Base-by-base conservation (phyloP, 1,140 invertebrate species). In the Drosophila lowei region DNA sequence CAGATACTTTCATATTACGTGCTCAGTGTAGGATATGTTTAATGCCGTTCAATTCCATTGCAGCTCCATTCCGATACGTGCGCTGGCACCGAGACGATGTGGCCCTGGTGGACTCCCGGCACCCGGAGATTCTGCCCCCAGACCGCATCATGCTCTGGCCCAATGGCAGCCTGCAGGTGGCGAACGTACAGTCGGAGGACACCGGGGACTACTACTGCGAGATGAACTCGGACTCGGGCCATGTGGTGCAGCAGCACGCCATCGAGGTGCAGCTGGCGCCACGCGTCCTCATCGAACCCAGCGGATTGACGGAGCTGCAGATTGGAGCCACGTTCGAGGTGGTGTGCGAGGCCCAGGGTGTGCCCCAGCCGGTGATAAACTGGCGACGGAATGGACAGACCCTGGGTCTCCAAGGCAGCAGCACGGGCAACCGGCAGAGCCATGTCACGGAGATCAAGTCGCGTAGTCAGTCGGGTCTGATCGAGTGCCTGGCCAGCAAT, bases 261-360 rank as follows among this genome's bases (percentile, higher is more conserved):
- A 95, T 97, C 62, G 93, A 96, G 93, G 95, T 97, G 30, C 93
- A 95, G 88, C 94, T 94, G 92, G 92, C 95, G 0, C 95, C 95
- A 2, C 93, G 92, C 43, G 93, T 95, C 1, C 89, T 92, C n/a
- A 93, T 94, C 0, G 91, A 94, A n/a, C 95, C 95, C 1, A 93
- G 93, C 46, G 95, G 95, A 0, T 93, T 94, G 59, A 68, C 96
- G 2, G 95, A 96, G 88, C 94, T 96, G 0, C 93, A 93, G 63
- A 92, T 96, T 4, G 94, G 94, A 5, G 94, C 96, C 23, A 94
- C 94, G 76, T 94, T 96, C 6, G 93, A 94, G 57, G 94, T 97
- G 61, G 92, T 93, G 0, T 97, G 95, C 73, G 93, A 93, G 52
- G 92, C 93, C 1, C 92, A 92, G 4, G 96, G 95, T 18, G 94